Evolutionary conservation across 2,113 vertebrate species (phyloP).

Genomic region (Danio rerio): GRCz12tu NC_133189.1:53004001-53004500

Average conservation of each 20-base stretch:
- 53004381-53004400: neutral
- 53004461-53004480: too few species aligned
- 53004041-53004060: neutral
- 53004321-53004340: neutral
- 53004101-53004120: constrained; percentile 39
- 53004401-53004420: too few species aligned
- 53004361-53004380: neutral
- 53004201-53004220: neutral
- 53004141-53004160: constrained; percentile 5
- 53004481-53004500: too few species aligned
- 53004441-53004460: too few species aligned
- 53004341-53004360: neutral
- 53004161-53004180: constrained; percentile 11
- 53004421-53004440: too few species aligned
- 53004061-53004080: constrained; percentile 13
- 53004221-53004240: neutral
- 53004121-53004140: constrained; percentile 31
- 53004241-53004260: neutral
- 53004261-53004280: neutral
- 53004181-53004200: neutral
- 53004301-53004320: neutral
- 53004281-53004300: neutral
- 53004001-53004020: neutral
- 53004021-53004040: neutral
- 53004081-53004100: constrained; percentile 10